Percentiles rank a stretch among this genome's conserved stretches.
Conservation (phyloP, 2,113 vertebrate genomes). For the Bothrops jararaca region DNA sequence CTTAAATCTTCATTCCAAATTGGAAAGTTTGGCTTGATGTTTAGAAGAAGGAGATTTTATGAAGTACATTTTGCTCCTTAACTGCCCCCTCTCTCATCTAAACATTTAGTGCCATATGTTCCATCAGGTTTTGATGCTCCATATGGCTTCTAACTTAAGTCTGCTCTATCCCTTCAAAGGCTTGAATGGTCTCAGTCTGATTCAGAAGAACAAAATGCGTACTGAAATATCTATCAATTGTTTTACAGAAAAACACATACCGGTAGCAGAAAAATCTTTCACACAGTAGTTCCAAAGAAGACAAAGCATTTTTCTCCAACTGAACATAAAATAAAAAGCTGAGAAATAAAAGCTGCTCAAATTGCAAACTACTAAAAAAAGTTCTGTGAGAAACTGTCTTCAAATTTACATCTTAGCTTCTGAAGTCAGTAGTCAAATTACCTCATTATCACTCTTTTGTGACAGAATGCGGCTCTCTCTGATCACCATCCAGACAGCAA, state of each 20-base stretch:
- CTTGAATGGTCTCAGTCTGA: neutral
- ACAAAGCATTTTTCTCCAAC: neutral
- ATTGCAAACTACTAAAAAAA: neutral
- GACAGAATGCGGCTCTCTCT: conserved; percentile 90
- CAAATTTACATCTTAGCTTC: neutral
- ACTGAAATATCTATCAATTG: neutral
- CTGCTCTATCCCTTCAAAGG: neutral
- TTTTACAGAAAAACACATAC: neutral
- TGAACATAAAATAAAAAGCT: neutral
- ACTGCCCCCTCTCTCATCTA: neutral
- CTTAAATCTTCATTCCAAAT: neutral
- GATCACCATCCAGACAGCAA: conserved; percentile 91
- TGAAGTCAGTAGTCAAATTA: conserved; percentile 47
- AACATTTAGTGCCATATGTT: neutral
- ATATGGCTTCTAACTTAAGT: neutral
- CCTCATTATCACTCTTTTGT: conserved; percentile 95
- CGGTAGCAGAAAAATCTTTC: neutral
- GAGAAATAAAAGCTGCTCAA: neutral
- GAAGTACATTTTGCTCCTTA: neutral
- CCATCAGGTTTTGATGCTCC: neutral
- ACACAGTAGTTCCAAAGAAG: neutral
- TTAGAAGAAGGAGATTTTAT: neutral
- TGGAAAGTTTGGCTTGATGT: neutral
- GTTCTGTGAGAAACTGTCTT: neutral
- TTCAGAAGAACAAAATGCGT: neutral